Conservation (phyloP, 2,797 vertebrate genomes). For the Acrocephalus scirpaceus region DNA sequence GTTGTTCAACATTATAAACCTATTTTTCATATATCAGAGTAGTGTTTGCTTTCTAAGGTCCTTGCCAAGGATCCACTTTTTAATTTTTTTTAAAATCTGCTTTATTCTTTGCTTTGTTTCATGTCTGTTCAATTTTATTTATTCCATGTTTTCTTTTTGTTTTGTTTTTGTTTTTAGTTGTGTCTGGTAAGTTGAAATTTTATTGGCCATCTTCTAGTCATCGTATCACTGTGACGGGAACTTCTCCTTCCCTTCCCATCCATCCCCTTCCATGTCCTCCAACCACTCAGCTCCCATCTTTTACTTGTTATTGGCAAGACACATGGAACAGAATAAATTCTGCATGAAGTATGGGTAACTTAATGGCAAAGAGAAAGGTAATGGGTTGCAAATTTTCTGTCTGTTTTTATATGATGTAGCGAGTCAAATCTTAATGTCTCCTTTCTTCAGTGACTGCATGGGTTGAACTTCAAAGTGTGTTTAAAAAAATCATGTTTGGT, state of each 20-base stretch:
- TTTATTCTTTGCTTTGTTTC: constrained; percentile 74
- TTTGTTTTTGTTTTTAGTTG: constrained; percentile 92
- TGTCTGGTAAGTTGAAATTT: constrained; percentile 99
- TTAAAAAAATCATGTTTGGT: neutral
- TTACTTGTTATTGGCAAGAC: constrained; percentile 91
- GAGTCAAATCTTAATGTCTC: constrained; percentile 20
- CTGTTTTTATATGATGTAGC: constrained; percentile 53
- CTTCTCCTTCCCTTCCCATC: constrained; percentile 91
- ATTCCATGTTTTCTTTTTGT: constrained; percentile 88
- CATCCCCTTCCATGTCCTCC: constrained; percentile 89
- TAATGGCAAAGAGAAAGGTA: constrained; percentile 81
- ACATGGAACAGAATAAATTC: constrained; percentile 85
- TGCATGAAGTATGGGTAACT: constrained; percentile 88
- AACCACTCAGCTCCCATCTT: constrained; percentile 91
- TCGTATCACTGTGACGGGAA: constrained; percentile 90
- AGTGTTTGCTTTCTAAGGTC: constrained; percentile 32
- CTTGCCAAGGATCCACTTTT: constrained; percentile 26
- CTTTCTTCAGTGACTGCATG: neutral
- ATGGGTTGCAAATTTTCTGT: constrained; percentile 75
- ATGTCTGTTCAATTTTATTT: constrained; percentile 85
- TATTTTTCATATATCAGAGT: constrained; percentile 37
- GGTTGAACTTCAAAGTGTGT: neutral
- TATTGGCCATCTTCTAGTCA: constrained; percentile 95
- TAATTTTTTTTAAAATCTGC: constrained; percentile 43
- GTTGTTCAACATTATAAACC: neutral